Evolutionary conservation across 2,888 invertebrate genomes (phyloP), one percentile per base, ranked within the genome.

Genomic region (Pyrocoelia pectoralis): DNA sequence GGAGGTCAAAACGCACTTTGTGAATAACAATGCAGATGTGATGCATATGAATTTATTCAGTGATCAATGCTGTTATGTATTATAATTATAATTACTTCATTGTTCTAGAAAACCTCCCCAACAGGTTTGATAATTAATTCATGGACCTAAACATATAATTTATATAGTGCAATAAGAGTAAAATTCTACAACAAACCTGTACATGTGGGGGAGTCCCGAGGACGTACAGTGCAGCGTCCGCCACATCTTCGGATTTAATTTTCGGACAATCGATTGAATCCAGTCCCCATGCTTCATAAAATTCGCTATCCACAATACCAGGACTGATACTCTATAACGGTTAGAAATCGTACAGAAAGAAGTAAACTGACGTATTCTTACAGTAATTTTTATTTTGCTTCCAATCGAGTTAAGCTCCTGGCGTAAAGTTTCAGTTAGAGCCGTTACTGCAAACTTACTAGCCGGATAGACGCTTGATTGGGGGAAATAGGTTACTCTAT

Each of bases 331-430:
- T 52, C 52, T 52, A 1, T 15, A 52, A 52, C 15, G 10, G 2
- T 28, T 24, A n/a, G n/a, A n/a, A n/a, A n/a, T n/a, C n/a, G n/a
- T n/a, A n/a, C n/a, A n/a, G n/a, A n/a, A n/a, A n/a, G n/a, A n/a
- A n/a, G n/a, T n/a, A n/a, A n/a, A n/a, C n/a, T n/a, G n/a, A n/a
- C n/a, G n/a, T n/a, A n/a, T 10, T n/a, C n/a, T 52, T 38, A 52
- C 52, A 6, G 33, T 33, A 38, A 52, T 9, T 33, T 52, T 52
- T 14, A 52, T 52, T 17, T 29, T 52, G 38, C 52, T 52, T 9
- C 8, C 17, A 38, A 38, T 17, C 4, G 38, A 52, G 29, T 33
- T n/a, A 12, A 52, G n/a, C 8, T 33, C 33, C n/a, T 33, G 33
- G 2, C 33, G 9, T n/a, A 33, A n/a, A 33, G 33, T 33, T 33